Base-by-base conservation (phyloP, 2,888 invertebrate genomes). In the Hirtodrosophila duncani region DNA sequence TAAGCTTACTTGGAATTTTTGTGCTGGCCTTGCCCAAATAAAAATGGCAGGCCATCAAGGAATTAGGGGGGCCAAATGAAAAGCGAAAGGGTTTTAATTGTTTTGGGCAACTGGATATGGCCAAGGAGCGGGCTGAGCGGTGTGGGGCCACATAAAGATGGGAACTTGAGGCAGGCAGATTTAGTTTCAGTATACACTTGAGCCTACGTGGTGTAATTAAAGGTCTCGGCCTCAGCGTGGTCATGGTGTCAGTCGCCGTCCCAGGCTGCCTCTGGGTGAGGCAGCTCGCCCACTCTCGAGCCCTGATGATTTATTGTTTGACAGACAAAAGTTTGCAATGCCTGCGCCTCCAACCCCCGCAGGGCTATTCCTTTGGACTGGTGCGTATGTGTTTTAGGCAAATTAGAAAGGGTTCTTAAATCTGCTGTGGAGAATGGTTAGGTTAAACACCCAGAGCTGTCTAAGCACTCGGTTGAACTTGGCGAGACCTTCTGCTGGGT, bases 1-100 rank as follows among this genome's bases (percentile, higher is more conserved):
- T 74, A 74, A 79, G 82, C 79, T 74, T 70, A 67, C 67, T 82
- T 80, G 65, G 65, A 78, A 74, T 79, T 69, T 60, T 50, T 55
- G n/a, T n/a, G n/a, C n/a, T 17, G 45, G 50, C 45, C 55, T 11
- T 20, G 50, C 48, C 49, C 66, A 53, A 64, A 79, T 65, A 50
- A 72, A 74, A 83, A 81, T 78, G 78, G 78, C 77, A 64, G 75
- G 67, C 81, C 83, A 78, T 74, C 75, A 72, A 74, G 78, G 60
- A 72, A 66, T 75, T 30, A 36, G 49, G 38, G 27, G 41, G 39
- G 44, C 23, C 36, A 49, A 39, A 31, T 46, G 23, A 21, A 17
- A 61, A 34, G 44, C 66, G 43, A 64, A 67, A 64, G 63, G 69
- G 70, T 62, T 72, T 83, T 82, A 83, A 82, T 83, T 82, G 83